These are phyloP conservation scores for Erythrocercus mccallii DNA, from an alignment of 2,113 vertebrate genomes.

Conservation along the genomic window DNA sequence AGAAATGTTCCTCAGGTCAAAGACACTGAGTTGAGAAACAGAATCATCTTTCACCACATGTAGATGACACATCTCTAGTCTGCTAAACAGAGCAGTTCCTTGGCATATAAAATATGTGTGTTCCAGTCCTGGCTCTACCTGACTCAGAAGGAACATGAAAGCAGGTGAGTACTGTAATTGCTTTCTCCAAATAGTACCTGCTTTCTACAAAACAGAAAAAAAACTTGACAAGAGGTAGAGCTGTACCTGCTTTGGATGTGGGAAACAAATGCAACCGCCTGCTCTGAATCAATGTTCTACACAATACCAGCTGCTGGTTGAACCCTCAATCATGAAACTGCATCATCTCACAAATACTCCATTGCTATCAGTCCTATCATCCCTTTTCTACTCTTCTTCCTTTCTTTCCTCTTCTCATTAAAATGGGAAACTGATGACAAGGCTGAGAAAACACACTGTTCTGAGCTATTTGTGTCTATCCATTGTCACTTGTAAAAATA, in stretches of 20 bases:
- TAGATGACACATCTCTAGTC: neutral
- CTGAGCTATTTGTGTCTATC: neutral
- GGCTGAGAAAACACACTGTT: neutral
- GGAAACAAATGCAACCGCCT: neutral
- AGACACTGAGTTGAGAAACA: neutral
- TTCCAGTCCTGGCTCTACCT: neutral
- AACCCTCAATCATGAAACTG: neutral
- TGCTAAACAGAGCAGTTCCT: neutral
- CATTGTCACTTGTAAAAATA: conserved; percentile 6
- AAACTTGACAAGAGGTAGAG: neutral
- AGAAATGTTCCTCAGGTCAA: conserved; percentile 3
- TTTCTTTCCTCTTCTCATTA: neutral
- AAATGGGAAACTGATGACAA: neutral
- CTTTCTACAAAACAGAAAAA: neutral
- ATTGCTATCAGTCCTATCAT: neutral
- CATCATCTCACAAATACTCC: neutral
- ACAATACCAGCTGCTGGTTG: neutral
- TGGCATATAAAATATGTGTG: neutral
- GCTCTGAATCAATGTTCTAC: neutral
- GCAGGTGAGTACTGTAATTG: neutral
- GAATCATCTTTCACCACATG: neutral
- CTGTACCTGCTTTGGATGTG: neutral
- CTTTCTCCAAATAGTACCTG: neutral
- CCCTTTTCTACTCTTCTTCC: neutral
- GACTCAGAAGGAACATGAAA: neutral